Evolutionary conservation across 1,140 invertebrate genomes (phyloP), one percentile per base, ranked within the genome.

Genomic region (Zaprionus tsacasi): DNA sequence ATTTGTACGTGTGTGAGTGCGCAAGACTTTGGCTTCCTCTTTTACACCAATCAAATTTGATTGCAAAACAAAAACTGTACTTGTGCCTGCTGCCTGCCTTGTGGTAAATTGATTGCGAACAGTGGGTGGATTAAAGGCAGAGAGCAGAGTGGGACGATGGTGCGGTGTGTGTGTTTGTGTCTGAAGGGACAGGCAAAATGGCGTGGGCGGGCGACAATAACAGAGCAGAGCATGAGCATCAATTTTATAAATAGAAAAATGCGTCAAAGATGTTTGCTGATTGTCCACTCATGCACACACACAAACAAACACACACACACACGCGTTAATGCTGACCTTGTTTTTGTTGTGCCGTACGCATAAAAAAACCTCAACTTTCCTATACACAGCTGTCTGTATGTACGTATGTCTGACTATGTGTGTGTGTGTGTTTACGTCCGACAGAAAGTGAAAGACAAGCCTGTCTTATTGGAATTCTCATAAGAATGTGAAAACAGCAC

Each of bases 391-490:
- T 33, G 17, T 17, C 58, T 38, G 15, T 35, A 54, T 40, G n/a
- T n/a, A n/a, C n/a, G n/a, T n/a, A n/a, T n/a, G n/a, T n/a, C n/a
- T n/a, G n/a, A n/a, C n/a, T n/a, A 30, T 55, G 48, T 30, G 59
- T 12, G 15, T 10, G 48, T n/a, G 17, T 65, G 65, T 54, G 64
- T 58, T 50, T 58, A 54, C 71, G 40, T 59, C 35, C 52, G 21
- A 76, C 78, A 17, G 83, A 88, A 88, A 88, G 83, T 88, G 83
- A 88, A 88, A 88, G 85, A 88, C 74, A 66, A 21, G 45, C 48
- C 30, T 38, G 78, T 88, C 80, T 83, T 76, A 89, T 88, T 89
- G 83, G 85, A 89, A 88, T 87, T 87, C 83, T 88, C 61, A 83
- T 88, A 83, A 88, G 83, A 88, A 88, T 89, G 80, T 82, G 71